Base-by-base conservation (phyloP, 2,888 invertebrate species). In the Himalopsyche kuldschensis region DNA sequence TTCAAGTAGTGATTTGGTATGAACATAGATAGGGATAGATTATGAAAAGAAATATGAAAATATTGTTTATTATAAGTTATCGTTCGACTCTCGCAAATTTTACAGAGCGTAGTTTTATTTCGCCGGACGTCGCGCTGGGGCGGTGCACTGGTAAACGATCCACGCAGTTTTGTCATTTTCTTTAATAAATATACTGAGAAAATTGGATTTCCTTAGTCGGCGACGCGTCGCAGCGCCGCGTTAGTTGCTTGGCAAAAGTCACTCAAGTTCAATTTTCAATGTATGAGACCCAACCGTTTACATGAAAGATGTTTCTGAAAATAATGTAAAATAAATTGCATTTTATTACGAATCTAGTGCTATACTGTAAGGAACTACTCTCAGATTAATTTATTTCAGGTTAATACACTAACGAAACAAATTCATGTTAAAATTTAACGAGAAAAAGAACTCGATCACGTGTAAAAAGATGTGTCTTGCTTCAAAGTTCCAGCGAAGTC, bases 141-240 rank as follows among this genome's bases (percentile, higher is more conserved):
- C 69, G 69, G 30, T 69, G 69, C 30, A 69, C 24, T 69, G 24
- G 69, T 69, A 69, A 69, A 15, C 69, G 69, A 69, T 69, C 69
- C 69, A 41, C 77, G 77, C 77, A 69, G 69, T 69, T 69, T 69
- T 69, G 69, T 69, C 69, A 30, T 69, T 69, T 79, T 69, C 47
- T 69, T 75, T 82, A 78, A 35, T 24, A 41, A 78, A 82, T 76
- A 80, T 76, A 83, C 41, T 63, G 63, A 80, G 83, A 80, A 81
- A 81, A 81, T 48, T 83, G 55, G 83, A 48, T 80, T 55, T 83
- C 47, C 78, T 35, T 41, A 31, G 30, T 48, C 27, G 48, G n/a
- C 48, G 76, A 24, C 24, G 69, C 46, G 30, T 32, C 79, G 69
- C 30, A 75, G 75, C 41, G 79, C 69, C 41, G 63, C 27, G 63